phyloP scores from a whole-genome alignment of 1,140 invertebrate species.

The Steinernema feltiae region DNA sequence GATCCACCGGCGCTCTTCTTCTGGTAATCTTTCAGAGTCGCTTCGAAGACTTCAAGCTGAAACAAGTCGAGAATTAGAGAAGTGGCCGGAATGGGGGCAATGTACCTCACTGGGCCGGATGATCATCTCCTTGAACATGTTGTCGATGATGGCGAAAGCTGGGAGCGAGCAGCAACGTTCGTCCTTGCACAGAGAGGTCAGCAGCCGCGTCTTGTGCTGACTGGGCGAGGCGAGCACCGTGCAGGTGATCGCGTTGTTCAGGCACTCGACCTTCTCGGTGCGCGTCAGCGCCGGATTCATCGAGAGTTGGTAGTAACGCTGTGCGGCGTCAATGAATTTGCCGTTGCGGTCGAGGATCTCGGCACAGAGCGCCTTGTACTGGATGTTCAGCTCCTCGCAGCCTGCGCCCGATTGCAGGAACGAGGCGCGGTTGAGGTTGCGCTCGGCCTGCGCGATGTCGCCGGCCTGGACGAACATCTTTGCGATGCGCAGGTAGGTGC shows the following conservation, averaged over 20 bases:
- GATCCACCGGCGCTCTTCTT: constrained; percentile 7
- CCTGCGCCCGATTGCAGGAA: neutral
- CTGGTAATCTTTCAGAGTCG: neutral
- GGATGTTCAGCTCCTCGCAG: neutral
- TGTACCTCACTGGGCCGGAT: neutral
- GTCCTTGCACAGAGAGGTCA: neutral
- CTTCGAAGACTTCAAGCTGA: neutral
- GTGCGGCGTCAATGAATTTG: neutral
- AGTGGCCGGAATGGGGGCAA: neutral
- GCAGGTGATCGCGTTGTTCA: neutral
- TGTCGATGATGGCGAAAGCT: neutral
- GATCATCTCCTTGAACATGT: constrained; percentile 9
- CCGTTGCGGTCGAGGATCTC: neutral
- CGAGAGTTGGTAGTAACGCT: constrained; percentile 1
- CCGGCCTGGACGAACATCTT: neutral
- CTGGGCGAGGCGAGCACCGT: neutral
- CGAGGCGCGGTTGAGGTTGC: neutral
- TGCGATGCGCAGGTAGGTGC: neutral
- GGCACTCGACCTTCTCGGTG: neutral
- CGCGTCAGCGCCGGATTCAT: neutral
- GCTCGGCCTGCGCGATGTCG: neutral
- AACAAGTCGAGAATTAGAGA: neutral
- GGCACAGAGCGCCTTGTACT: neutral
- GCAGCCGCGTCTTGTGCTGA: neutral
- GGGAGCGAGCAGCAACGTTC: neutral